Conservation (phyloP, 2,113 vertebrate genomes). For the Petaurus breviceps region DNA sequence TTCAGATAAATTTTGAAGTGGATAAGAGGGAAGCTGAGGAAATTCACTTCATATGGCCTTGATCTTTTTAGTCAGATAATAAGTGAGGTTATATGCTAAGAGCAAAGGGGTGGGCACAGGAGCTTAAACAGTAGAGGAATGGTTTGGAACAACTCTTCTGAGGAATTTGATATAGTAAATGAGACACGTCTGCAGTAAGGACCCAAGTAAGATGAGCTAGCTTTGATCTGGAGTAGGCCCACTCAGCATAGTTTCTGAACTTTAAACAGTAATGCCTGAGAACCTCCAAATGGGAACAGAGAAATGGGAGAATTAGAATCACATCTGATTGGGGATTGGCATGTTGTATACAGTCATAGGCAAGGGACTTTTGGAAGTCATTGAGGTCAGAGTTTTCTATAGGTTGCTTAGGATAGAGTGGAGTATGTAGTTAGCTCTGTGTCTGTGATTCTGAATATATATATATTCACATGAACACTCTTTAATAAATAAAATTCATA, state of each 20-base stretch:
- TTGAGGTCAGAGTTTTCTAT: not conserved
- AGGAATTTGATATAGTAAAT: not conserved
- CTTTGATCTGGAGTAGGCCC: not conserved
- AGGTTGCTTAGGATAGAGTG: not conserved
- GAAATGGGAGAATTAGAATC: not conserved
- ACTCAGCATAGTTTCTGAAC: not conserved
- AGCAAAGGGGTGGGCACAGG: not conserved
- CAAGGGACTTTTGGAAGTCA: not conserved
- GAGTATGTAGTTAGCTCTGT: not conserved
- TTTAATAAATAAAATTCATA: slow-evolving; percentile 23
- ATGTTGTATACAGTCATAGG: not conserved
- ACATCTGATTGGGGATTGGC: not conserved
- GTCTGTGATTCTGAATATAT: not conserved
- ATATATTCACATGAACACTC: not conserved
- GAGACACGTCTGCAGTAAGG: not conserved
- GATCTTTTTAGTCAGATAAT: not conserved
- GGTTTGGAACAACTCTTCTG: not conserved
- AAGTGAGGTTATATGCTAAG: not conserved
- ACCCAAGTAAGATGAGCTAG: not conserved
- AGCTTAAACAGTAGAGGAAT: not conserved
- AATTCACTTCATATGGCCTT: not conserved
- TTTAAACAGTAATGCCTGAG: not conserved
- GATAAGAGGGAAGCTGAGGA: not conserved
- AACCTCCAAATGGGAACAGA: not conserved
- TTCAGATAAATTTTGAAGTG: not conserved